phyloP scores from a whole-genome alignment of 92 coral and sea anemone genomes.

The Metridium senile region DNA sequence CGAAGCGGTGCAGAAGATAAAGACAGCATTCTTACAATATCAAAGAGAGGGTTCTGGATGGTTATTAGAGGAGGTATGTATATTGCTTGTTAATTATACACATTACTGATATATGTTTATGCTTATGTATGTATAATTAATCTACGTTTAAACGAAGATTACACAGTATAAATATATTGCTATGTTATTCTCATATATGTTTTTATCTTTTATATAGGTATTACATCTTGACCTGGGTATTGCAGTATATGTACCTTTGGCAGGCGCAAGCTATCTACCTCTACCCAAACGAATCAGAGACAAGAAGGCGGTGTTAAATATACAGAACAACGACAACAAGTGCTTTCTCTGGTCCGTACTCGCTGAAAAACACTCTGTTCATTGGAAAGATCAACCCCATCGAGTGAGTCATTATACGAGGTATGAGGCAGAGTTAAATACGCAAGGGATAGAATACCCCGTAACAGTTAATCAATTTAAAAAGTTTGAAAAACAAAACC shows the following conservation, averaged over 20 bases:
- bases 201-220: background rate
- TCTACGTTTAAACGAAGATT: background rate
- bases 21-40: constrained; percentile 12
- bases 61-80: constrained; percentile 19
- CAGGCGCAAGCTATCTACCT: constrained; percentile 46
- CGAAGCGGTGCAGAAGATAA: constrained; percentile 23
- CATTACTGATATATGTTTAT: background rate
- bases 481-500: no score
- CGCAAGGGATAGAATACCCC: no score
- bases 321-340: constrained; percentile 41
- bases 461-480: no score
- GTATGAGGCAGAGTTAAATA: no score
- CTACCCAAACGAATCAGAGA: constrained; percentile 33
- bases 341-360: constrained; percentile 49
- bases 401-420: no score
- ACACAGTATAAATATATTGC: background rate
- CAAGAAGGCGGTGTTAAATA: constrained; percentile 56
- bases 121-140: background rate
- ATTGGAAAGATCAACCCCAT: no score
- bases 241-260: constrained; percentile 40
- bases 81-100: background rate
- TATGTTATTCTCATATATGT: background rate
- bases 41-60: constrained; percentile 18
- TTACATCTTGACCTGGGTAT: constrained; percentile 27
- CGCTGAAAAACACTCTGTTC: constrained; percentile 44